phyloP scores from a whole-genome alignment of 1,140 invertebrate species.

The Drosophila sulfurigaster region DNA sequence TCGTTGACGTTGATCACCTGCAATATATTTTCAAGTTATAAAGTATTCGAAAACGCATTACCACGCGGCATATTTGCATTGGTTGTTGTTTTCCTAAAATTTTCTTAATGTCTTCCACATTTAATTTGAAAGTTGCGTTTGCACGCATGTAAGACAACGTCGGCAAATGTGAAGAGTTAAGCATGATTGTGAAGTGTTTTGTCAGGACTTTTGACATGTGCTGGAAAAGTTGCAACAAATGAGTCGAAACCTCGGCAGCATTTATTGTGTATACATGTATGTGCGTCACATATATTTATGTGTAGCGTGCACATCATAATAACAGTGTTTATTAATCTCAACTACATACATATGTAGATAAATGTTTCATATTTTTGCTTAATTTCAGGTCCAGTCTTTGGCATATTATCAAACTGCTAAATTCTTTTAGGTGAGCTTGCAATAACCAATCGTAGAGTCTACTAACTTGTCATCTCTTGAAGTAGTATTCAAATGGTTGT shows the following conservation, averaged over 20 bases:
- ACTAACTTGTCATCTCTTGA: slow-evolving; percentile 1
- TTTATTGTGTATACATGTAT: too few relatives aligned
- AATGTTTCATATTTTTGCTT: too few relatives aligned
- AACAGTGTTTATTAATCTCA: too few relatives aligned
- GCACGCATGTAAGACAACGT: slow-evolving; percentile 53
- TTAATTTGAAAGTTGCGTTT: slow-evolving; percentile 11
- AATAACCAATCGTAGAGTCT: background rate
- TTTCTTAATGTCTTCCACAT: background rate
- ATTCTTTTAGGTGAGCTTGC: slow-evolving; percentile 33
- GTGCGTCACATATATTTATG: too few relatives aligned
- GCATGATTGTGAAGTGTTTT: slow-evolving; percentile 1
- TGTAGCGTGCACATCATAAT: too few relatives aligned
- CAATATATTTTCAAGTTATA: background rate
- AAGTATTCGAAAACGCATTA: background rate
- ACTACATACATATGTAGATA: too few relatives aligned
- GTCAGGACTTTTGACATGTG: too few relatives aligned
- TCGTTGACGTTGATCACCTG: slow-evolving; percentile 34
- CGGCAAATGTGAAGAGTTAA: slow-evolving; percentile 36
- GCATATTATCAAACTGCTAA: slow-evolving; percentile 1
- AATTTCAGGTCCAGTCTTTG: slow-evolving; percentile 16
- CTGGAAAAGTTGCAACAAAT: too few relatives aligned
- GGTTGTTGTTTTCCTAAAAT: background rate
- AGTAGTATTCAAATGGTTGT: slow-evolving; percentile 65
- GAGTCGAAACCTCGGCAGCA: too few relatives aligned
- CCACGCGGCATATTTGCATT: background rate